Percentiles rank a stretch among this genome's conserved stretches.
Evolutionary conservation across 1,140 invertebrate species (phyloP).

Genomic region (Ceratosolen solmsi): DNA sequence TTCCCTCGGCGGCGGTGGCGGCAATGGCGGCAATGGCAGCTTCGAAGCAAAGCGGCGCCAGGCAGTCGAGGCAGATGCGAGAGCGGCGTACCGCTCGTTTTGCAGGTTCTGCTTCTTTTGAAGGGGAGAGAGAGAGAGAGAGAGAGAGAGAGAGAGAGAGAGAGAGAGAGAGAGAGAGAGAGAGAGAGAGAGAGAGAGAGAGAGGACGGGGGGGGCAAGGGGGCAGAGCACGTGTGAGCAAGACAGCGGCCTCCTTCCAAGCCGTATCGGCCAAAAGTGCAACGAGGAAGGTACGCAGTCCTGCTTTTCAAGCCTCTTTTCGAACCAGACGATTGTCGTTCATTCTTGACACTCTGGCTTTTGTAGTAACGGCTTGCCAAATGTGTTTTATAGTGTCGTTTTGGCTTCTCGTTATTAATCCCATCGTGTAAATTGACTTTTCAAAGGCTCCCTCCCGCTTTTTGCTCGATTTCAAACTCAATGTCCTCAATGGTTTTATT

Average conservation of each 20-base stretch:
- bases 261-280: not conserved
- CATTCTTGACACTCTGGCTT: not conserved
- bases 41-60: conserved; percentile 31
- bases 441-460: not conserved
- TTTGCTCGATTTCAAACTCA: not conserved
- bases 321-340: not conserved
- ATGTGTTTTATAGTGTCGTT: not conserved
- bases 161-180: not conserved
- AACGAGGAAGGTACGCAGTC: not conserved
- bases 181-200: not conserved
- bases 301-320: not conserved
- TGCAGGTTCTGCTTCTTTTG: conserved; percentile 34
- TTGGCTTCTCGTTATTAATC: not conserved
- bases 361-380: not conserved
- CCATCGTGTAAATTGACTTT: not conserved
- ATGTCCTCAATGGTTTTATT: no score
- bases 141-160: not conserved
- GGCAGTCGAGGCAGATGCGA: conserved; percentile 42
- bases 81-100: conserved; percentile 18
- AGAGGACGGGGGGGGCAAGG: not conserved
- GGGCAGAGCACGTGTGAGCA: not conserved
- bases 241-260: not conserved
- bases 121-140: not conserved
- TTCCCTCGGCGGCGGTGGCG: not conserved
- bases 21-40: not conserved